These are phyloP conservation scores for Ephestia elutella DNA, from an alignment of 1,140 invertebrate species.

Conservation along the genomic window DNA sequence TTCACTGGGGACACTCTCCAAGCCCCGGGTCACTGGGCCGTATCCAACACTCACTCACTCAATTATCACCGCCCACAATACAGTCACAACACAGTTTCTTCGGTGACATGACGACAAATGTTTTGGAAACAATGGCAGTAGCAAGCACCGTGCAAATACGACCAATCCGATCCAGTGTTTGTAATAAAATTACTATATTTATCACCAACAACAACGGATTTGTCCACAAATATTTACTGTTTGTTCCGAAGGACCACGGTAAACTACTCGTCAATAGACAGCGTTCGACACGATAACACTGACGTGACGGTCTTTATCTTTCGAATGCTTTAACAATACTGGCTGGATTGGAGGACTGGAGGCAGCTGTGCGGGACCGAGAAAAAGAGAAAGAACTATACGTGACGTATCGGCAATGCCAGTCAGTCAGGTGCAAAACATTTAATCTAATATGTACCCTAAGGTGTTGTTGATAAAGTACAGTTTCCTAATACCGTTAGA, in stretches of 20 bases:
- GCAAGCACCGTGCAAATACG: neutral
- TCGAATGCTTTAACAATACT: slow-evolving; percentile 56
- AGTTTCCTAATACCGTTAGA: slow-evolving; percentile 26
- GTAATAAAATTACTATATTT: neutral
- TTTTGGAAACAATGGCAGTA: slow-evolving; percentile 52
- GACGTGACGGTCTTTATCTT: slow-evolving; percentile 37
- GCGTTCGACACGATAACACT: slow-evolving; percentile 20
- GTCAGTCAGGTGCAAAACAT: slow-evolving; percentile 14
- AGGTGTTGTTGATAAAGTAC: slow-evolving; percentile 33
- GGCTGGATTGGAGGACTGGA: slow-evolving; percentile 40
- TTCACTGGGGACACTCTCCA: slow-evolving; percentile 47
- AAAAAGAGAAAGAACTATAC: slow-evolving; percentile 67
- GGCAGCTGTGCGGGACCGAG: slow-evolving; percentile 58
- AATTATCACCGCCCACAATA: slow-evolving; percentile 48
- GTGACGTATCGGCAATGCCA: slow-evolving; percentile 39
- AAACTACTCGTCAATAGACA: slow-evolving; percentile 41
- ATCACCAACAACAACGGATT: neutral
- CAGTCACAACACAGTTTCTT: slow-evolving; percentile 44
- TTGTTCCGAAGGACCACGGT: slow-evolving; percentile 23
- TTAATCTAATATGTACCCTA: slow-evolving; percentile 30
- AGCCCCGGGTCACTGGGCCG: slow-evolving; percentile 54
- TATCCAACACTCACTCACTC: slow-evolving; percentile 53
- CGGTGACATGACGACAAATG: slow-evolving; percentile 46
- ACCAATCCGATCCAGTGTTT: neutral
- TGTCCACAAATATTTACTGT: slow-evolving; percentile 14